Percentiles rank a stretch among this genome's conserved stretches.
Conservation (phyloP, 1,140 invertebrate species). For the Drosophila ogumai region DNA sequence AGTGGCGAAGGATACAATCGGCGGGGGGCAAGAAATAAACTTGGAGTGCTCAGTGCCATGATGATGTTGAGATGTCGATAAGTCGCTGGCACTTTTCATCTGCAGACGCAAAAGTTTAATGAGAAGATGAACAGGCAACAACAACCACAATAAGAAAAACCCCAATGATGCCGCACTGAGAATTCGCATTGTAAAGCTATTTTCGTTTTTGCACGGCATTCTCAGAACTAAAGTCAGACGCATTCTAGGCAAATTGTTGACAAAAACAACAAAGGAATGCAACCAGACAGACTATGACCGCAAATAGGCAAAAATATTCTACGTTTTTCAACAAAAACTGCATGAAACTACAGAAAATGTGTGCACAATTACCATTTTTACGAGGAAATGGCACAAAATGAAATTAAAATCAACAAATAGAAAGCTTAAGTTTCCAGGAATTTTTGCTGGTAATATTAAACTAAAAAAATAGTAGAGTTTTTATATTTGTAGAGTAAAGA, state of each 20-base stretch:
- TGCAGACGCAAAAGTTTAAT: constrained; percentile 48
- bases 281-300: constrained; percentile 6
- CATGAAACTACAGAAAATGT: constrained; percentile 3
- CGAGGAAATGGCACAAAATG: constrained; percentile 8
- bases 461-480: neutral
- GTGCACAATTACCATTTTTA: constrained; percentile 13
- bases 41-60: constrained; percentile 25
- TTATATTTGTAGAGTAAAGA: neutral
- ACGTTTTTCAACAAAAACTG: constrained; percentile 5
- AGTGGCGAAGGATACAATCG: constrained; percentile 12
- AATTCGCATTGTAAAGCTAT: constrained; percentile 30
- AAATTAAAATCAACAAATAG: constrained; percentile 3
- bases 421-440: neutral
- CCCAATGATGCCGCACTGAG: constrained; percentile 12
- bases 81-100: constrained; percentile 42
- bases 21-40: constrained; percentile 17
- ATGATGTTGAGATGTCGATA: constrained; percentile 39
- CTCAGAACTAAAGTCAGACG: constrained; percentile 16
- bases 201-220: constrained; percentile 23
- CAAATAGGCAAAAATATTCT: constrained; percentile 31
- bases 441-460: neutral
- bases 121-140: constrained; percentile 21
- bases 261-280: constrained; percentile 20
- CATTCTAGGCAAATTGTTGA: constrained; percentile 20
- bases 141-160: neutral